Evolutionary conservation across 2,888 invertebrate species (phyloP).

Genomic region (Phaonia tiefii): DNA sequence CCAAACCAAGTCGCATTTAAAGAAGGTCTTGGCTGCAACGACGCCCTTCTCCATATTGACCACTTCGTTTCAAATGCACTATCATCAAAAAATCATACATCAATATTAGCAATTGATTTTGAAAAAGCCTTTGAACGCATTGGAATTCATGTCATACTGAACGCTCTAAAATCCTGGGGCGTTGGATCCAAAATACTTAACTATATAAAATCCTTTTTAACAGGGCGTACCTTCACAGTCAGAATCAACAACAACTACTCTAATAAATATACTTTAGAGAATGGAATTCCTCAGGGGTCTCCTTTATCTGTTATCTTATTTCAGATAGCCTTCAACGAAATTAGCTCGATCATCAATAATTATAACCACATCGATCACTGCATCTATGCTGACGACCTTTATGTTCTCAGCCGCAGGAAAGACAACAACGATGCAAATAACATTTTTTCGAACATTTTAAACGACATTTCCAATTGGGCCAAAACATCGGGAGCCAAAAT

Average conservation of each 20-base stretch:
- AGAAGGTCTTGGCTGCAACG: too few species aligned
- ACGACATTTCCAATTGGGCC: conserved; percentile 12
- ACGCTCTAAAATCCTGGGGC: conserved; percentile 14
- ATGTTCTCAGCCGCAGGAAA: conserved; percentile 45
- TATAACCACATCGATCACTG: conserved; percentile 54
- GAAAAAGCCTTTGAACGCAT: conserved; percentile 64
- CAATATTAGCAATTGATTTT: conserved; percentile 52
- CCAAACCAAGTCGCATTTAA: too few species aligned
- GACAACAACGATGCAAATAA: conserved; percentile 5
- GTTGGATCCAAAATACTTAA: conserved; percentile 41
- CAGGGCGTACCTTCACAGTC: conserved; percentile 28
- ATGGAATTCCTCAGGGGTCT: conserved; percentile 56
- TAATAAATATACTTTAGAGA: conserved; percentile 17
- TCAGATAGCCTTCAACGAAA: conserved; percentile 52
- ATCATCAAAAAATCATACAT: background rate
- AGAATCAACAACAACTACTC: conserved; percentile 26
- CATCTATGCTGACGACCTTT: conserved; percentile 66
- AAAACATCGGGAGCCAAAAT: conserved; percentile 34
- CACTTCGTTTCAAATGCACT: too few species aligned
- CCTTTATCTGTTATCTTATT: conserved; percentile 47
- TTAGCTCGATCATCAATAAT: conserved; percentile 15
- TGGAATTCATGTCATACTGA: conserved; percentile 46
- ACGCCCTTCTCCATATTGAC: too few species aligned
- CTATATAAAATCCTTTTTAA: conserved; percentile 40
- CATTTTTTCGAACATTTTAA: background rate